These are phyloP conservation scores for Phasianus colchicus DNA, from an alignment of 2,113 vertebrate genomes.

Conservation along the genomic window DNA sequence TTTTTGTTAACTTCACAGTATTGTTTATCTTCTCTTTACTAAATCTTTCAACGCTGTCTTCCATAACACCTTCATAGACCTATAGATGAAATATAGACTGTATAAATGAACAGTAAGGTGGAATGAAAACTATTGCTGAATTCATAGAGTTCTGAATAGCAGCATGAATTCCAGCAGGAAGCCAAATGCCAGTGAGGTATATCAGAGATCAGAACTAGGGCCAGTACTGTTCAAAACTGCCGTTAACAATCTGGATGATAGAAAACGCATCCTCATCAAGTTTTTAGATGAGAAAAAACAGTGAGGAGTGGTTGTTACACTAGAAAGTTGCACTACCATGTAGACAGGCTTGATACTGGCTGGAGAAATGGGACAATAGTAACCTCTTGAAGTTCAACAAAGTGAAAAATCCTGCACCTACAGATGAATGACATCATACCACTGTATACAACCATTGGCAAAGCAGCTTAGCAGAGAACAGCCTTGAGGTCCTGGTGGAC, in stretches of 20 bases:
- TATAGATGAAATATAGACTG: fast-evolving
- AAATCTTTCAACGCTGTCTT: not conserved
- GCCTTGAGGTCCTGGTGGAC: not conserved
- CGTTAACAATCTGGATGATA: not conserved
- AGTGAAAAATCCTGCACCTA: not conserved
- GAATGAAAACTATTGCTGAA: not conserved
- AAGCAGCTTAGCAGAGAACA: not conserved
- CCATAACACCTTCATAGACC: not conserved
- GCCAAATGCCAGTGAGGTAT: not conserved
- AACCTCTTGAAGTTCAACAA: not conserved
- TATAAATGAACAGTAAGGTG: not conserved
- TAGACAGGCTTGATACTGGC: not conserved
- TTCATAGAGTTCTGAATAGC: not conserved
- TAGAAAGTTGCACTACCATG: not conserved
- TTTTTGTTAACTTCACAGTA: not conserved
- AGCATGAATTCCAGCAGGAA: not conserved
- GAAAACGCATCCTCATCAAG: not conserved
- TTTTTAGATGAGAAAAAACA: not conserved
- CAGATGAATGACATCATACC: not conserved
- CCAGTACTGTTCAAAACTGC: not conserved
- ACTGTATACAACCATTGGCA: not conserved
- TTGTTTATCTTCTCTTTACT: not conserved
- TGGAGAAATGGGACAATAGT: not conserved
- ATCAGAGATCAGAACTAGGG: not conserved
- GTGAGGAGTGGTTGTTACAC: not conserved